Base-by-base conservation (phyloP, 2,888 invertebrate genomes). In the Ophonus ardosiacus region DNA sequence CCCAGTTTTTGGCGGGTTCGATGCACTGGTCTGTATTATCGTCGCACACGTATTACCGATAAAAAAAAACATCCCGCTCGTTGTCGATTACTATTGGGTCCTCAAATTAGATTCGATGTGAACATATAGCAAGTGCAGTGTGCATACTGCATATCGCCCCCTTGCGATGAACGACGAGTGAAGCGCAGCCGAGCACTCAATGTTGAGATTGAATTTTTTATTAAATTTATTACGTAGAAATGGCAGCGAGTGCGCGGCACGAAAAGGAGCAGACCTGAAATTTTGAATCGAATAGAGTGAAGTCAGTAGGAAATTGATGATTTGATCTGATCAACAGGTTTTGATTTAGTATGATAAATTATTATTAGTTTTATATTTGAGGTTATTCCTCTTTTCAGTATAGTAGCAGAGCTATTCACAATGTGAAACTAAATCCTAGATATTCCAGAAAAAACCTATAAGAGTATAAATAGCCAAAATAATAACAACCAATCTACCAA, bases 131-230 rank as follows among this genome's bases (percentile, higher is more conserved):
- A 43, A 13, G 7, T 51, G 43, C 13, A 51, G 43, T 51, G 43
- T 10, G 43, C 43, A 51, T 8, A 13, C 10, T 51, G 13, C 43
- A 51, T 51, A 31, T 59, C 59, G 59, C 59, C 59, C 17, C 2
- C 59, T 8, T 59, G 59, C 59, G 18, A 4, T 13, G n/a, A 8
- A 8, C 1, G 18, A n/a, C 43, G 43, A 51, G 8, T 51, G 43
- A 51, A 10, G 43, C 43, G 43, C 43, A 40, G 71, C 43, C n/a
- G 43, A 74, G 15, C 43, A 74, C 71, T 43, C 21, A 74, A 8
- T 43, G 71, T 15, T 43, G 71, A 74, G 71, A 74, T 74, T 74
- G 71, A 74, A 74, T 74, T 74, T 74, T 74, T 74, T 74, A 74
- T 74, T 74, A 74, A 74, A 74, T 74, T 74, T 74, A 74, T 74